phyloP scores from a whole-genome alignment of 2,797 vertebrate genomes.

The Austrolebias charrua region DNA sequence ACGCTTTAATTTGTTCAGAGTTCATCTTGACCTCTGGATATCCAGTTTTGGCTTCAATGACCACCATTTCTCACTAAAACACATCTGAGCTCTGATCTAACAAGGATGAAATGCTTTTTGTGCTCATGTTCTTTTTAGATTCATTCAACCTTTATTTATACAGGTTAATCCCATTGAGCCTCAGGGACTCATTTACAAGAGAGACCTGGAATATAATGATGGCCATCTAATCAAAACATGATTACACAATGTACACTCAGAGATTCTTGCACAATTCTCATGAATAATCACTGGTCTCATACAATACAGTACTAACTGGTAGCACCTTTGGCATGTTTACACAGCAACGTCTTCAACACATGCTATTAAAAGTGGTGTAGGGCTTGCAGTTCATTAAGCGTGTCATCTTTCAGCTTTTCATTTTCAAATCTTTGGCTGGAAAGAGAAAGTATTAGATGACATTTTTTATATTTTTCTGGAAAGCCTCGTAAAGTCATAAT shows the following conservation, averaged over 20 bases:
- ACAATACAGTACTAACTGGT: slow-evolving; percentile 35
- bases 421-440: slow-evolving; percentile 37
- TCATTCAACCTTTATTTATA: too few relatives aligned
- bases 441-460: slow-evolving; percentile 54
- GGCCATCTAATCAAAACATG: slow-evolving; percentile 11
- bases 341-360: slow-evolving; percentile 62
- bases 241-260: slow-evolving; percentile 27
- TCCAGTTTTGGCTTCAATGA: slow-evolving; percentile 16
- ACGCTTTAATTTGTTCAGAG: too few relatives aligned
- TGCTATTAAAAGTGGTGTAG: slow-evolving; percentile 52
- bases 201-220: slow-evolving; percentile 13
- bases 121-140: slow-evolving; percentile 5
- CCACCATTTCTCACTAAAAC: slow-evolving; percentile 28
- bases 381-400: slow-evolving; percentile 51
- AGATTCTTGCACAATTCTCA: slow-evolving; percentile 34
- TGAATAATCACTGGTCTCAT: slow-evolving; percentile 33
- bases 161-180: too few relatives aligned
- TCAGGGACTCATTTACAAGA: too few relatives aligned
- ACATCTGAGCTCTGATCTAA: slow-evolving; percentile 18
- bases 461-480: slow-evolving; percentile 25
- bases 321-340: slow-evolving; percentile 65
- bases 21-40: background rate
- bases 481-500: slow-evolving; percentile 64
- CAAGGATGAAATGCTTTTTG: background rate
- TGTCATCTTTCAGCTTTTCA: slow-evolving; percentile 58